These are phyloP conservation scores for Periophthalmodon schlosseri DNA, from an alignment of 2,113 vertebrate genomes.

Conservation along the genomic window DNA sequence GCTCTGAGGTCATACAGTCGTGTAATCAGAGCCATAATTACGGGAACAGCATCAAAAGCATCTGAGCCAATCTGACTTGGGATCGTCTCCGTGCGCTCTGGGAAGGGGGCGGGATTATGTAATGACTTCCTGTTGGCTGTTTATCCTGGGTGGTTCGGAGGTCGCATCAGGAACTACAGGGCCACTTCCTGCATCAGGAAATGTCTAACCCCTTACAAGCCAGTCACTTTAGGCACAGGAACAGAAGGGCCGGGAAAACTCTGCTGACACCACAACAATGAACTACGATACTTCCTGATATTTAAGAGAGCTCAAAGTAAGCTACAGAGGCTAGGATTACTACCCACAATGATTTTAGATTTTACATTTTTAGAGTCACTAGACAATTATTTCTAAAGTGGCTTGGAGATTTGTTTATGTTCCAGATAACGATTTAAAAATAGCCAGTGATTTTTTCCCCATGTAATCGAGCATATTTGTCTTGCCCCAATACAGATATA, in stretches of 20 bases:
- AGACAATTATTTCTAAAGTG: no score
- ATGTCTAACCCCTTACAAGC: constrained; percentile 13
- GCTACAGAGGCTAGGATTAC: not conserved
- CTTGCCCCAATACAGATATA: no score
- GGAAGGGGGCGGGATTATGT: constrained; percentile 29
- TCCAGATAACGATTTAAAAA: no score
- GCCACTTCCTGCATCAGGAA: constrained; percentile 49
- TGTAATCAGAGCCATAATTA: constrained; percentile 38
- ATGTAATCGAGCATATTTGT: no score
- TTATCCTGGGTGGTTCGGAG: constrained; percentile 49
- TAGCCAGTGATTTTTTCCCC: no score
- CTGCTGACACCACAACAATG: not conserved
- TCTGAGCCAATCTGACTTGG: constrained; percentile 40
- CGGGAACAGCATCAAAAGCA: constrained; percentile 44
- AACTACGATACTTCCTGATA: not conserved
- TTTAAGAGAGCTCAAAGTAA: not conserved
- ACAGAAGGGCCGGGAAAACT: not conserved
- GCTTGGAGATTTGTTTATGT: no score
- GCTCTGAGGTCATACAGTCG: not conserved
- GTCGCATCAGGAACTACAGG: constrained; percentile 47
- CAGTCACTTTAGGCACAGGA: not conserved
- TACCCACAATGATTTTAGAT: no score
- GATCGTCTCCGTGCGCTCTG: constrained; percentile 50
- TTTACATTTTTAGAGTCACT: no score
- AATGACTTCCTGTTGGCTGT: constrained; percentile 68